Evolutionary conservation across 2,888 invertebrate species (phyloP), one percentile per base, ranked within the genome.

Genomic region (Diploptera punctata): DNA sequence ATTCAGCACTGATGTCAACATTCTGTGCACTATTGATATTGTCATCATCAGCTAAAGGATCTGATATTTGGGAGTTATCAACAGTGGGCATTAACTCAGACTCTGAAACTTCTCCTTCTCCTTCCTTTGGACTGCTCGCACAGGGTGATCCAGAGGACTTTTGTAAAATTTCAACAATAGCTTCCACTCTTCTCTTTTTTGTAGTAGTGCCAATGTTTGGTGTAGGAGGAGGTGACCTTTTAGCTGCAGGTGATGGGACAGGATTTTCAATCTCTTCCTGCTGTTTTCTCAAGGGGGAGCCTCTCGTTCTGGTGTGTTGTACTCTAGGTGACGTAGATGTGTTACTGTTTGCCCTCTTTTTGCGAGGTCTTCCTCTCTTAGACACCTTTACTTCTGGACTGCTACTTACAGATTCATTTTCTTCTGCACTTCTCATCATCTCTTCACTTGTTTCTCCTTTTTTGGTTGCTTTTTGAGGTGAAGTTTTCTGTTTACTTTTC

Each of bases 121-220:
- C 61, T 47, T 62, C 70, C 47, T 70, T 61, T 47, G 44, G 70
- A 7, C 43, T 62, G 21, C 65, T 47, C 16, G 26, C 47, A 13
- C 9, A 24, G 3, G 65, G 65, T 26, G 65, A 65, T 5, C 29
- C 47, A 24, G 44, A 67, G 19, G 62, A 72, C 47, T 73, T 75
- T 19, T 75, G 75, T 33, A 75, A 67, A 4, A 70, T 67, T 61
- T 73, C 73, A n/a, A 73, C 75, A 47, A 75, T 75, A 18, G 73
- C 73, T 61, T 74, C 74, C 44, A 73, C 74, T 26, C 73, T 24
- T 21, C 68, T 60, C 52, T 73, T 74, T 69, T 75, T 74, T 21
- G 60, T 57, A 21, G 67, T 54, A 57, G 67, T 29, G 19, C 62
- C 71, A 19, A 57, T 26, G 33, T 16, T 33, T 21, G 13, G 21